Conservation (phyloP, 2,888 invertebrate genomes). For the Ctena decussata region DNA sequence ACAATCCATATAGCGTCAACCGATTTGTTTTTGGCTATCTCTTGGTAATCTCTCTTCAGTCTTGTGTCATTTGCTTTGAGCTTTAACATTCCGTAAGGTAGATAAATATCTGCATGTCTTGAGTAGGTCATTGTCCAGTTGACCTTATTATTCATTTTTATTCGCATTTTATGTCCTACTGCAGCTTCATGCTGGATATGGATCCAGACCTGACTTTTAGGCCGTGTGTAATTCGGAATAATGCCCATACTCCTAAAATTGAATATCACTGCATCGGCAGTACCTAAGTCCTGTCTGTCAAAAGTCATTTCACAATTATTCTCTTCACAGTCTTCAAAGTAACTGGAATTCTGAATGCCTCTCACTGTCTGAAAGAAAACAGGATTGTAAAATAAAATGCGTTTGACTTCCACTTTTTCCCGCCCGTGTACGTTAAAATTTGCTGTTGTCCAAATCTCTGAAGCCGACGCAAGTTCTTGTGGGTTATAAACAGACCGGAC, state of each 20-base stretch:
- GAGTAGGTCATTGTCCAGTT: not conserved
- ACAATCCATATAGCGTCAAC: not conserved
- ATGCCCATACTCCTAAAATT: not conserved
- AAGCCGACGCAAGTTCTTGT: no score
- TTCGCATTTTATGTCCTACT: not conserved
- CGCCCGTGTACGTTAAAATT: no score
- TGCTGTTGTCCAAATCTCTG: no score
- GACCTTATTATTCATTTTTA: not conserved
- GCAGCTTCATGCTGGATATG: not conserved
- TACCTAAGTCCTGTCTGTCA: not conserved
- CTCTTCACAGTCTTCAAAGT: not conserved
- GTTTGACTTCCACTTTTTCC: no score
- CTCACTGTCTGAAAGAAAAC: not conserved
- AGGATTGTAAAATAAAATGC: not conserved
- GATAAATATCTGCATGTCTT: not conserved
- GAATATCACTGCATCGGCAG: not conserved
- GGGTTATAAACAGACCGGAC: no score
- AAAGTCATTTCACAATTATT: not conserved
- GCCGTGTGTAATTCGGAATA: not conserved
- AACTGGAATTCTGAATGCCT: not conserved
- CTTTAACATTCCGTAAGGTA: not conserved
- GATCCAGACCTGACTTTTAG: not conserved
- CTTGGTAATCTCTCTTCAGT: not conserved
- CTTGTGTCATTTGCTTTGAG: not conserved
- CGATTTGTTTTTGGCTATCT: not conserved